Evolutionary conservation across 2,888 invertebrate species (phyloP).

Genomic region (Leistus spinibarbis): DNA sequence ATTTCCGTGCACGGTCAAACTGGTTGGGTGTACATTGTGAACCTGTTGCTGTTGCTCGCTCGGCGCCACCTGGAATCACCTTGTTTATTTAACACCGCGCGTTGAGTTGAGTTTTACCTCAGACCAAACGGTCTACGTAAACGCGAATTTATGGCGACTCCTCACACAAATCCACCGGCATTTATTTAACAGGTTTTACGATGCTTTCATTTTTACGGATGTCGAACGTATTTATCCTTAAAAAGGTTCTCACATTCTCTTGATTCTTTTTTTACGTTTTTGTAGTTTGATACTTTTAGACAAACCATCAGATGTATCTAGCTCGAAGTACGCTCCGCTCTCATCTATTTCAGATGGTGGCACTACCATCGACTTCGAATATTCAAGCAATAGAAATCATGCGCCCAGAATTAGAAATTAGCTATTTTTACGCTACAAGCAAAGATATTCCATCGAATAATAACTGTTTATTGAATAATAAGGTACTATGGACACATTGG

Average conservation of each 20-base stretch:
- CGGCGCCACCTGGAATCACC: slow-evolving; percentile 29
- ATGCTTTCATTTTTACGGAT: neutral
- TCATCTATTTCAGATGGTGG: too few relatives aligned
- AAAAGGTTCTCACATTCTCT: neutral
- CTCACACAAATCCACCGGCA: neutral
- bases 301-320: too few relatives aligned
- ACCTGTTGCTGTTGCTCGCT: slow-evolving; percentile 22
- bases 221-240: neutral
- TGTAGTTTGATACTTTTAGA: too few relatives aligned
- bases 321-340: too few relatives aligned
- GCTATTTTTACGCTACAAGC: too few relatives aligned
- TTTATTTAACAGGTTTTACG: neutral
- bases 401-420: too few relatives aligned
- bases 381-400: too few relatives aligned
- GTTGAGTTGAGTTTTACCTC: neutral
- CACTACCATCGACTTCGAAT: too few relatives aligned
- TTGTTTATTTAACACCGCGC: slow-evolving; percentile 33
- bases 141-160: slow-evolving; percentile 20
- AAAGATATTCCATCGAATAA: too few relatives aligned
- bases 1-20: neutral
- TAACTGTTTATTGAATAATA: too few relatives aligned
- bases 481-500: too few relatives aligned
- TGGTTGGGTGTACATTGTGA: slow-evolving; percentile 5
- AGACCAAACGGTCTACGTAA: slow-evolving; percentile 19
- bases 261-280: too few relatives aligned